These are phyloP conservation scores for Dichetophora obliterata DNA, from an alignment of 2,888 invertebrate species.

Conservation along the genomic window DNA sequence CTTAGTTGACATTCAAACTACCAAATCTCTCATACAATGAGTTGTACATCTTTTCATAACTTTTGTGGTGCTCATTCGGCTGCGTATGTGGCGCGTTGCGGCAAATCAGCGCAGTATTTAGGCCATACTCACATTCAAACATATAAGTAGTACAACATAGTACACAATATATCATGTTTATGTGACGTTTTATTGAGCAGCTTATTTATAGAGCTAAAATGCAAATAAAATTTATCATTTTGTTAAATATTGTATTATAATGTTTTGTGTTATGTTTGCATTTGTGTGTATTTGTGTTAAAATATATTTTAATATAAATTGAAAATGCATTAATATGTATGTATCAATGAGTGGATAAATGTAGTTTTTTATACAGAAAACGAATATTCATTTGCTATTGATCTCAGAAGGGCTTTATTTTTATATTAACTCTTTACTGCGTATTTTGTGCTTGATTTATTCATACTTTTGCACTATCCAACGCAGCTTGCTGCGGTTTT, in stretches of 20 bases:
- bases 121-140: constrained; percentile 5
- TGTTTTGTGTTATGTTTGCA: neutral
- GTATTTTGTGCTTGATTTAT: neutral
- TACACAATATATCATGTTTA: constrained; percentile 18
- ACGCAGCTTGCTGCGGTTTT: neutral
- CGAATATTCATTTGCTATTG: neutral
- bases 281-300: neutral
- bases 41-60: neutral
- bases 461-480: neutral
- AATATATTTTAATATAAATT: constrained; percentile 1
- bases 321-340: neutral
- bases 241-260: constrained; percentile 21
- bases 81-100: neutral
- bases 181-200: constrained; percentile 31
- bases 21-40: no score
- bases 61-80: neutral
- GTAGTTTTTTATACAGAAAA: neutral
- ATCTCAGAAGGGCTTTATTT: constrained; percentile 5
- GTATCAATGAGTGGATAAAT: neutral
- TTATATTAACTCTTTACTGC: neutral
- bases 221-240: constrained; percentile 31
- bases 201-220: constrained; percentile 24
- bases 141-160: no score
- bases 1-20: no score
- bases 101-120: constrained; percentile 14